Percentiles rank a stretch among this genome's conserved stretches.
These are phyloP conservation scores for Paramormyrops kingsleyae DNA, from an alignment of 2,113 vertebrate genomes.

Conservation along the genomic window DNA sequence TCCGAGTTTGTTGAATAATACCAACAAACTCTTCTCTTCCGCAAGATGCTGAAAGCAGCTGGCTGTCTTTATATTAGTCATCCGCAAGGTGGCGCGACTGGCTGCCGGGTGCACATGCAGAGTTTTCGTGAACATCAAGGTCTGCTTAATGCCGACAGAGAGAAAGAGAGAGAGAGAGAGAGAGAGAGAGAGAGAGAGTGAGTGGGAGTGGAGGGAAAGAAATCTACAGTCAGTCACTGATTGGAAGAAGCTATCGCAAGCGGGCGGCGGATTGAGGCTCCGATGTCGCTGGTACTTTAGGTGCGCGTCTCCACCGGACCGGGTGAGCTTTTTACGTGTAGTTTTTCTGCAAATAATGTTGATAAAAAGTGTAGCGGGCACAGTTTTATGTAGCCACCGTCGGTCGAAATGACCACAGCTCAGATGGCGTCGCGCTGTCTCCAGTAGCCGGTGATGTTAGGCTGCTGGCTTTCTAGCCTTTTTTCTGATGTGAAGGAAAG, in stretches of 20 bases:
- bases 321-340: neutral
- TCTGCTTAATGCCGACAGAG: neutral
- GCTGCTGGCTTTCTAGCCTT: neutral
- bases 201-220: neutral
- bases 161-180: neutral
- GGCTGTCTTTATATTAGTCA: neutral
- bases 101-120: neutral
- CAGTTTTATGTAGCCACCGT: neutral
- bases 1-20: neutral
- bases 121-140: neutral
- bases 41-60: neutral
- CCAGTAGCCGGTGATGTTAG: neutral
- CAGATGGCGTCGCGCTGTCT: neutral
- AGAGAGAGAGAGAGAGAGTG: neutral
- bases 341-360: neutral
- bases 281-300: too few species aligned
- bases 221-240: neutral
- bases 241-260: neutral
- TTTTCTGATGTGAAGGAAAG: neutral
- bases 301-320: too few species aligned
- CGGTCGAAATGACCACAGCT: neutral
- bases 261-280: neutral
- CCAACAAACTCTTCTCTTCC: neutral
- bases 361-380: neutral
- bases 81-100: neutral